Evolutionary conservation across 37 sponge, comb jelly and placozoan species (phyloP).

Genomic region (Mnemiopsis leidyi): DNA sequence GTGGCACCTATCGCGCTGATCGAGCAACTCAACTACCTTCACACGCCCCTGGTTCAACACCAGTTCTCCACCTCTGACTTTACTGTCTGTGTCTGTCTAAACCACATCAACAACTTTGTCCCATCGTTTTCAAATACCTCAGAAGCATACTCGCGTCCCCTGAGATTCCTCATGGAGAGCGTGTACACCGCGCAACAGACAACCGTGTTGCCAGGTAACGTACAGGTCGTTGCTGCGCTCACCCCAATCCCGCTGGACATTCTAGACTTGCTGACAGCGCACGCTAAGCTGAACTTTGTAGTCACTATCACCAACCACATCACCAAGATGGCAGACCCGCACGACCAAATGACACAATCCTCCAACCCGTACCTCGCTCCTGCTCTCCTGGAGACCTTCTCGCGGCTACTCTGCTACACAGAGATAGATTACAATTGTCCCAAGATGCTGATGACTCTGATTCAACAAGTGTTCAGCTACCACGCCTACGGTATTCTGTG

Average conservation of each 20-base stretch:
- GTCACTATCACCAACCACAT: conserved; percentile 59
- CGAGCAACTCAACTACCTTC: conserved; percentile 43
- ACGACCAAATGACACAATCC: neutral
- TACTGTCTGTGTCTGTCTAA: conserved; percentile 20
- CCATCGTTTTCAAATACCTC: neutral
- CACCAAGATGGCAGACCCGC: conserved; percentile 41
- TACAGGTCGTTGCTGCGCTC: conserved; percentile 40
- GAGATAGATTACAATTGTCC: conserved; percentile 21
- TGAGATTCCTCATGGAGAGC: conserved; percentile 34
- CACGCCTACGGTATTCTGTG: neutral
- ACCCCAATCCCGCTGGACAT: conserved; percentile 11
- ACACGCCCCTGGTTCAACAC: neutral
- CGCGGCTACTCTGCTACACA: conserved; percentile 18
- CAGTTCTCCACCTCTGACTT: neutral
- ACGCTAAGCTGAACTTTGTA: conserved; percentile 51
- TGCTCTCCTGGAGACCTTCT: conserved; percentile 45
- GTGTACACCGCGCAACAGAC: conserved; percentile 14
- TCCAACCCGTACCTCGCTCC: conserved; percentile 11
- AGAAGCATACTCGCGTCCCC: conserved; percentile 22
- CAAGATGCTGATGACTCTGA: conserved; percentile 46
- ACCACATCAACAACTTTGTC: conserved; percentile 55
- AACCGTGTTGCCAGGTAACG: conserved; percentile 27
- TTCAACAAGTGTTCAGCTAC: neutral
- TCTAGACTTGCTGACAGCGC: conserved; percentile 40
- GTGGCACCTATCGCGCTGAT: neutral